Conservation (phyloP, 2,113 vertebrate genomes). For the Perca flavescens region DNA sequence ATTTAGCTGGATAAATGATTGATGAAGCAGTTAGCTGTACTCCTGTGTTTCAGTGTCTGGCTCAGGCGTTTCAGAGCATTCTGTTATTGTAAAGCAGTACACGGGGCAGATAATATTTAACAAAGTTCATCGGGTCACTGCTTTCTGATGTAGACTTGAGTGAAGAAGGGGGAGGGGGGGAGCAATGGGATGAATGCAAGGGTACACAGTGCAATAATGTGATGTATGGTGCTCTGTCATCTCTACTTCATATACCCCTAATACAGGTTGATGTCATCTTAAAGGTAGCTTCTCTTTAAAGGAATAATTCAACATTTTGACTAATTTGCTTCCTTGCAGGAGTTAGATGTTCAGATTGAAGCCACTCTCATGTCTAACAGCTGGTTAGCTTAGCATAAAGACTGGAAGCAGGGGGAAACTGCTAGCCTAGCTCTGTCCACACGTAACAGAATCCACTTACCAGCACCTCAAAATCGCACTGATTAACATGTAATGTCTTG, state of each 20-base stretch:
- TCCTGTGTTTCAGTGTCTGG: slow-evolving; percentile 42
- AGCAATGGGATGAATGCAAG: slow-evolving; percentile 14
- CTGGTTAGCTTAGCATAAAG: too few species aligned
- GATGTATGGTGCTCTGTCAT: not conserved
- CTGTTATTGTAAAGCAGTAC: slow-evolving; percentile 68
- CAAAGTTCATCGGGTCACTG: slow-evolving; percentile 70
- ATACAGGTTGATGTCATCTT: not conserved
- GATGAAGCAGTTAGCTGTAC: slow-evolving; percentile 62
- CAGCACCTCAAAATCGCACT: too few species aligned
- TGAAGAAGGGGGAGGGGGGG: not conserved
- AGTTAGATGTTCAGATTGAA: too few species aligned
- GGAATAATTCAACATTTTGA: not conserved
- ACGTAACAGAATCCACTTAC: too few species aligned
- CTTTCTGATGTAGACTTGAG: slow-evolving; percentile 43
- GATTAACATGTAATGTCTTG: too few species aligned
- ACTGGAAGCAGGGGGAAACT: too few species aligned
- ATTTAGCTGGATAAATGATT: slow-evolving; percentile 83
- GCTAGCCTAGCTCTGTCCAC: too few species aligned
- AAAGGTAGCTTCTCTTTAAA: not conserved
- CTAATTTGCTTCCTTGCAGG: too few species aligned
- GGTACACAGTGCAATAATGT: slow-evolving; percentile 16
- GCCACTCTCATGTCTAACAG: too few species aligned
- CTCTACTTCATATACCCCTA: slow-evolving; percentile 27
- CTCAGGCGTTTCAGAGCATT: slow-evolving; percentile 62
- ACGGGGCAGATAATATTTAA: slow-evolving; percentile 85